phyloP scores from a whole-genome alignment of 2,797 vertebrate genomes.

The Premnoplex brunnescens region DNA sequence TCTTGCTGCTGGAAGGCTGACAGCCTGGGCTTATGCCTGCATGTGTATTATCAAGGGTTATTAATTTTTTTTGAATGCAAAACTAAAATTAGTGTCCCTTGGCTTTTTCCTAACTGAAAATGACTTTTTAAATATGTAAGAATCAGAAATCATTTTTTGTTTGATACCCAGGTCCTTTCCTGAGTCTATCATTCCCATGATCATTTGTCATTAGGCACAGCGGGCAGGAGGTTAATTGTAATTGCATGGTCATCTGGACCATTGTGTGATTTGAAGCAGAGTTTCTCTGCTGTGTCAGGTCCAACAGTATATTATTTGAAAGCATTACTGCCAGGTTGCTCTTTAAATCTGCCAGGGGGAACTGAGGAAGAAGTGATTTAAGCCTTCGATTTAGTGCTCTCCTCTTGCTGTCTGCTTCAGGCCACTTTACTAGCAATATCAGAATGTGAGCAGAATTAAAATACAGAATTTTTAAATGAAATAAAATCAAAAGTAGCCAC shows the following conservation, averaged over 20 bases:
- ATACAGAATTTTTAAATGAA: slow-evolving; percentile 24
- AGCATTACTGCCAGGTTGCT: slow-evolving; percentile 67
- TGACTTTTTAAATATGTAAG: slow-evolving; percentile 37
- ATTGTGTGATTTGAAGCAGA: slow-evolving; percentile 71
- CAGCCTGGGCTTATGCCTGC: not conserved
- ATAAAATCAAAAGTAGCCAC: slow-evolving; percentile 7
- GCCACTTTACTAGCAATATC: slow-evolving; percentile 52
- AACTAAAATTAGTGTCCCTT: slow-evolving; percentile 28
- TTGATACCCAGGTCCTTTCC: slow-evolving; percentile 17
- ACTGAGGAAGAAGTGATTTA: slow-evolving; percentile 75
- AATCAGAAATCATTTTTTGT: slow-evolving; percentile 25
- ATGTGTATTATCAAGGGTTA: not conserved
- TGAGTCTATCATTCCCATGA: slow-evolving; percentile 35
- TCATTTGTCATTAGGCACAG: slow-evolving; percentile 71
- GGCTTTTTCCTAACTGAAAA: slow-evolving; percentile 26
- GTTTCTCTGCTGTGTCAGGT: slow-evolving; percentile 66
- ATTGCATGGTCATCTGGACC: slow-evolving; percentile 73
- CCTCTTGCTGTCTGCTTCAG: slow-evolving; percentile 66
- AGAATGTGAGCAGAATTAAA: slow-evolving; percentile 72
- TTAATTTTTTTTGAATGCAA: slow-evolving; percentile 18
- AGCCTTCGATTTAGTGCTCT: slow-evolving; percentile 68
- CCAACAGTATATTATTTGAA: slow-evolving; percentile 74
- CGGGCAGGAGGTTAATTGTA: slow-evolving; percentile 77
- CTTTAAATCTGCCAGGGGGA: slow-evolving; percentile 73
- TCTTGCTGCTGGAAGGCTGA: slow-evolving; percentile 5